A percentile compares a stretch with the other conserved stretches of the same genome.
These are phyloP conservation scores for Emydoidea blandingii DNA, from an alignment of 2,797 vertebrate genomes.

Conservation along the genomic window DNA sequence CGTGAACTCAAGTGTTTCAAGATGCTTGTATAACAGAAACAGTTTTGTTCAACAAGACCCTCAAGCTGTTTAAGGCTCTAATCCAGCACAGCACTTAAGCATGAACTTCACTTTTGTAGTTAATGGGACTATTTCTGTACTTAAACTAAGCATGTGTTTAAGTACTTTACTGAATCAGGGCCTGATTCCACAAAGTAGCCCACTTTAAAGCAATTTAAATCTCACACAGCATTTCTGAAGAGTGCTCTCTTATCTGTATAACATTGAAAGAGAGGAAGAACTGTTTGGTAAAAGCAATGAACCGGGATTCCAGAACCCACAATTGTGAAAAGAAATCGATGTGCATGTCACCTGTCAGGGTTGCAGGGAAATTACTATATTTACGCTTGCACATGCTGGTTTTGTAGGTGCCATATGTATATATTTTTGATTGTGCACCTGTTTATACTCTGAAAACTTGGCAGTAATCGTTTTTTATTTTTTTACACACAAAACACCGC, in stretches of 20 bases:
- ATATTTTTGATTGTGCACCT: neutral
- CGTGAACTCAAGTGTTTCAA: neutral
- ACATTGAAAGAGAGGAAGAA: neutral
- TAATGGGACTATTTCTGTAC: neutral
- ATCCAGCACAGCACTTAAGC: neutral
- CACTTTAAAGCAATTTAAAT: neutral
- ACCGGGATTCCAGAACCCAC: neutral
- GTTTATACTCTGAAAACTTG: neutral
- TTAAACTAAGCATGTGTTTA: neutral
- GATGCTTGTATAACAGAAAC: neutral
- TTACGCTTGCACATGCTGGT: neutral
- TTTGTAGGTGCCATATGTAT: neutral
- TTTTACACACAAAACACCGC: neutral
- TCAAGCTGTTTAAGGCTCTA: accelerated
- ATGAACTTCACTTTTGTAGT: neutral
- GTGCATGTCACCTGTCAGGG: neutral
- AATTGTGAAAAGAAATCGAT: neutral
- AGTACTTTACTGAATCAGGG: neutral
- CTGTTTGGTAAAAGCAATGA: neutral
- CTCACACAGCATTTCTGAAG: neutral
- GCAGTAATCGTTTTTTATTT: neutral
- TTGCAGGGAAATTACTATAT: neutral
- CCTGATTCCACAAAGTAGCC: neutral
- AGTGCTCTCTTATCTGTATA: neutral
- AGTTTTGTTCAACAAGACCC: accelerated